A percentile compares a stretch with the other conserved stretches of the same genome.
These are phyloP conservation scores for Antedon mediterranea DNA, from an alignment of 53 echinoderm and acorn worm species.

Conservation along the genomic window DNA sequence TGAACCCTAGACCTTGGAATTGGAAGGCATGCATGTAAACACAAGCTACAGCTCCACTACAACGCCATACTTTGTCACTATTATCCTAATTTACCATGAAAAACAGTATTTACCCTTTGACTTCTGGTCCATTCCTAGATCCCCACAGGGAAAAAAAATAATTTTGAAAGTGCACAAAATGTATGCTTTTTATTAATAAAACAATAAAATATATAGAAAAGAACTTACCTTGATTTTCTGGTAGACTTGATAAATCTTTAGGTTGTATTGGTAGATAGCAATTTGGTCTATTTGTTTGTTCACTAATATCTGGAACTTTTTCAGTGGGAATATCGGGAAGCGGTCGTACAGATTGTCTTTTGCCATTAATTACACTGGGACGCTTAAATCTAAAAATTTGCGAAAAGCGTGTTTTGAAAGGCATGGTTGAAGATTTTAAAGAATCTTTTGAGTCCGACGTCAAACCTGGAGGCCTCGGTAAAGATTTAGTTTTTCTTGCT, in stretches of 20 bases:
- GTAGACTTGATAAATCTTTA: not conserved
- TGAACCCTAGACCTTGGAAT: no score
- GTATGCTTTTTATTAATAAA: no score
- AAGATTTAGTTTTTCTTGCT: not conserved
- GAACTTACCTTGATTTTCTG: not conserved
- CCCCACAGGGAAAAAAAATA: no score
- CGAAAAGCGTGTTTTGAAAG: not conserved
- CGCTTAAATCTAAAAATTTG: not conserved
- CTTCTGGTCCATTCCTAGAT: no score
- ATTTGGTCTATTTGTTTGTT: not conserved
- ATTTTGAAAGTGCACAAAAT: no score
- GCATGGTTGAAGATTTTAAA: not conserved
- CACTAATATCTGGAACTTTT: not conserved
- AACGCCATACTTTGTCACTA: no score
- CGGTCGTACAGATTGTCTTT: slow-evolving; percentile 35
- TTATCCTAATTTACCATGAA: no score
- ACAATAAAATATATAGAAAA: no score
- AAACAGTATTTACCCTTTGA: no score
- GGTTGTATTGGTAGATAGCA: not conserved
- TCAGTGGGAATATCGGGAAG: slow-evolving; percentile 33
- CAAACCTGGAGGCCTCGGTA: not conserved
- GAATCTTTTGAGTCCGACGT: not conserved
- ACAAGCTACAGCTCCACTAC: no score
- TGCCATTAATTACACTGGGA: slow-evolving; percentile 3
- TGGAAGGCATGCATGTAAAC: no score